Base-by-base conservation (phyloP, 2,797 vertebrate species). In the Ficedula albicollis region DNA sequence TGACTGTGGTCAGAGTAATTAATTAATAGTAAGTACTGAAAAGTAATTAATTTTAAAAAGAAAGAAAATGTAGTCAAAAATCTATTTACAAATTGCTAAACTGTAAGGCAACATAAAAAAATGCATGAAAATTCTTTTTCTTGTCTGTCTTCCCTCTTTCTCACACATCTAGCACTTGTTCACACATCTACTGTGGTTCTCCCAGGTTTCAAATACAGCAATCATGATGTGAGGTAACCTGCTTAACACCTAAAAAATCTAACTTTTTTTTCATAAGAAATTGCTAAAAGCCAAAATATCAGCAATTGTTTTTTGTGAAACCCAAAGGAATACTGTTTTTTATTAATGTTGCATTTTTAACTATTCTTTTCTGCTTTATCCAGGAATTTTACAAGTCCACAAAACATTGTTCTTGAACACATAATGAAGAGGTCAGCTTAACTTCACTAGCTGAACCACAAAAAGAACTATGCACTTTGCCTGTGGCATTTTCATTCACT, bases 401-500 rank as follows among this genome's bases (percentile, higher is more conserved):
- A 83, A 84, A 95, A 66, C 15, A 39, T 36, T 73, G 13, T 49
- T 69, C 23, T 22, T 82, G 84, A 63, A 69, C 13, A 52, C 9
- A 46, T 39, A 87, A 90, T 39, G 36, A 90, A 93, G 87, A 88
- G 36, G 70, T 93, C 80, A 97, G 46, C 52, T 93, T 87, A 85
- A 92, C 70, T 88, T 82, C 52, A 56, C 44, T 30, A 76, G 38
- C 46, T 81, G 44, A 72, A 51, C 32, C 84, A 93, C 80, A 91
- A 59, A 92, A 63, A 84, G 38, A 93, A 64, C 39, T 76, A 9
- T 39, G 6, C 22, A 54, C 15, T 27, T 16, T 26, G 66, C 34
- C 44, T 66, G 67, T 95, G 58, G 60, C 56, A 67, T 94, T 94
- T 92, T 93, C 55, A 87, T 74, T 97, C 67, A 72, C 56, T 90